Conservation (phyloP, 1,140 invertebrate genomes). For the Solenopsis fugax region DNA sequence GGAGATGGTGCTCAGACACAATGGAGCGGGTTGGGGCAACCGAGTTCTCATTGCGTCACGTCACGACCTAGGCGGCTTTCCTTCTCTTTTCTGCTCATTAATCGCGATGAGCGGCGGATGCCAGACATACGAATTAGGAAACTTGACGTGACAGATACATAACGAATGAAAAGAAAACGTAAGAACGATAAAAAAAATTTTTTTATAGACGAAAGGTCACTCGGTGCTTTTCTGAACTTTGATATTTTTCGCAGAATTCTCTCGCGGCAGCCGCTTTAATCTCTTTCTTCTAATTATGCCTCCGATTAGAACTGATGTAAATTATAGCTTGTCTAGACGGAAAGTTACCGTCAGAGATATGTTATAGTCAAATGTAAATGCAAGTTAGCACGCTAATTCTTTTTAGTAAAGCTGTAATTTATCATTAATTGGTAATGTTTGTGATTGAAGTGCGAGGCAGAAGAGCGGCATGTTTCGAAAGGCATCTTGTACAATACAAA, state of each 20-base stretch:
- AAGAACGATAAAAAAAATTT: neutral
- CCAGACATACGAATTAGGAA: slow-evolving; percentile 49
- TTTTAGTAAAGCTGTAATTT: neutral
- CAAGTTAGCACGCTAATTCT: neutral
- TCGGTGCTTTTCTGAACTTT: neutral
- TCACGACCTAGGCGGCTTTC: slow-evolving; percentile 34
- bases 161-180: neutral
- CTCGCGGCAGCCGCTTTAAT: no score
- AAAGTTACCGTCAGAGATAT: slow-evolving; percentile 1
- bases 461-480: neutral
- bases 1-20: slow-evolving; percentile 50
- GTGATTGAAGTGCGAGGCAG: neutral
- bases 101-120: slow-evolving; percentile 35
- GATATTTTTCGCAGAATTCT: neutral
- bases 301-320: slow-evolving; percentile 25
- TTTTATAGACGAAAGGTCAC: neutral
- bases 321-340: slow-evolving; percentile 22
- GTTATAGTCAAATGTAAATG: neutral
- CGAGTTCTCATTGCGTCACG: slow-evolving; percentile 53
- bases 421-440: neutral
- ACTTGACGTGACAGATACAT: slow-evolving; percentile 30
- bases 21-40: slow-evolving; percentile 44
- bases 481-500: neutral
- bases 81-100: slow-evolving; percentile 64
- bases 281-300: slow-evolving; percentile 9